These are phyloP conservation scores for Phalera bucephala DNA, from an alignment of 2,888 invertebrate species.

Conservation along the genomic window DNA sequence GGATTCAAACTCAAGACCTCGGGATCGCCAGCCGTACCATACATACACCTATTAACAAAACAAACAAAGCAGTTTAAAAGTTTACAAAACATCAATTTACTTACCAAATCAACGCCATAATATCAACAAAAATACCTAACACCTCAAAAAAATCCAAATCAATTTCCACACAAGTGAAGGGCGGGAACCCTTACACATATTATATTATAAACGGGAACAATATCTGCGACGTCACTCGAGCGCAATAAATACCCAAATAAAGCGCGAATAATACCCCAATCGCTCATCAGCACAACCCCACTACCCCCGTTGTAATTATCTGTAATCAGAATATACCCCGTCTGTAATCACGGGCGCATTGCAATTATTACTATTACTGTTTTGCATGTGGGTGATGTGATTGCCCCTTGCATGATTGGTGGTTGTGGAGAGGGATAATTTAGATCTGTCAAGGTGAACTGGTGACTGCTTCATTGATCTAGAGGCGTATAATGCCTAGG, in stretches of 20 bases:
- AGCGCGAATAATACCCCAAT: slow-evolving; percentile 87
- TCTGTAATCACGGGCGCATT: slow-evolving; percentile 51
- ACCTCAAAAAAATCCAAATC: slow-evolving; percentile 36
- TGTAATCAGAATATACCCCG: slow-evolving; percentile 64
- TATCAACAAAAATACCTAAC: not conserved
- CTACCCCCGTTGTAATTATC: slow-evolving; percentile 78
- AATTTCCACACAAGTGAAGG: slow-evolving; percentile 57
- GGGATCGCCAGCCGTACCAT: too few species aligned
- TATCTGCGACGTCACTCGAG: slow-evolving; percentile 82
- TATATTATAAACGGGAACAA: slow-evolving; percentile 62
- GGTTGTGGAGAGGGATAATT: slow-evolving; percentile 9
- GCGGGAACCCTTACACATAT: slow-evolving; percentile 54
- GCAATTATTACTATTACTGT: slow-evolving; percentile 50
- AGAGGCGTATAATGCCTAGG: too few species aligned
- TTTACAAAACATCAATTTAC: too few species aligned
- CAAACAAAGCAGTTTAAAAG: too few species aligned
- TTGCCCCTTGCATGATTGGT: slow-evolving; percentile 37
- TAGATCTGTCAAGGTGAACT: too few species aligned
- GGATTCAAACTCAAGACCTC: too few species aligned
- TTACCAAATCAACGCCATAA: too few species aligned
- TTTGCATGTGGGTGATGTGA: slow-evolving; percentile 50
- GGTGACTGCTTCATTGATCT: too few species aligned
- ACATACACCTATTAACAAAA: too few species aligned
- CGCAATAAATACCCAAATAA: slow-evolving; percentile 86
- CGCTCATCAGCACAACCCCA: slow-evolving; percentile 74